Percentiles rank a stretch among this genome's conserved stretches.
Conservation (phyloP, 2,113 vertebrate species). For the Pachyramphus minor region DNA sequence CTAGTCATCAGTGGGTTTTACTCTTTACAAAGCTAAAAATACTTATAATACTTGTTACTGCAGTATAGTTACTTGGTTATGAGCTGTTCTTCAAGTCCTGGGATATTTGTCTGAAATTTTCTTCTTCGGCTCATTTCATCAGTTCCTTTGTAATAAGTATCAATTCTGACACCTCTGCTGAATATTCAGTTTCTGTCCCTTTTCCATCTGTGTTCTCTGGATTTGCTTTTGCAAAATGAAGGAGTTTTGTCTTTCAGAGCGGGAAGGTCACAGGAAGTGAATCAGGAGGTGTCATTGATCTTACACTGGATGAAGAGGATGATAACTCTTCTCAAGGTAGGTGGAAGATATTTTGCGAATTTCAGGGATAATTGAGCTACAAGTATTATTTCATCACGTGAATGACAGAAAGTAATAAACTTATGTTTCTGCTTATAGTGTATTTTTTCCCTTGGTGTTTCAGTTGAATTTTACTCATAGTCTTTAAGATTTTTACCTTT, state of each 20-base stretch:
- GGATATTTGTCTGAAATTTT: background rate
- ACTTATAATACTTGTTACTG: background rate
- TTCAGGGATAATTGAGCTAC: background rate
- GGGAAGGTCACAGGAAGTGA: constrained; percentile 65
- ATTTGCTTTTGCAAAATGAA: constrained; percentile 64
- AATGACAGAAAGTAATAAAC: background rate
- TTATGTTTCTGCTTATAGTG: background rate
- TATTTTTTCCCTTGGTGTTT: background rate
- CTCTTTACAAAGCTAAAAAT: background rate
- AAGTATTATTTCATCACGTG: background rate
- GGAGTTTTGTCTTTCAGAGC: constrained; percentile 76
- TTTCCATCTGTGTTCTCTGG: background rate
- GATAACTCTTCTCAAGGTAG: constrained; percentile 68
- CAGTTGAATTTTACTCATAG: background rate
- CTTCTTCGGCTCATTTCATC: background rate
- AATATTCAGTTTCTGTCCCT: background rate
- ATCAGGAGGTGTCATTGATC: constrained; percentile 79
- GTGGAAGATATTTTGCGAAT: background rate
- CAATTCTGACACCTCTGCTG: background rate
- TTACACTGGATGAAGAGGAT: constrained; percentile 82
- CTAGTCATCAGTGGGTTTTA: background rate
- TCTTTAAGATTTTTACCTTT: background rate
- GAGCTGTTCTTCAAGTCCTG: background rate
- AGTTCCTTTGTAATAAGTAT: background rate
- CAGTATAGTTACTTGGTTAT: background rate